Conservation (phyloP, 2,888 invertebrate species). For the Chelonus formosanus region DNA sequence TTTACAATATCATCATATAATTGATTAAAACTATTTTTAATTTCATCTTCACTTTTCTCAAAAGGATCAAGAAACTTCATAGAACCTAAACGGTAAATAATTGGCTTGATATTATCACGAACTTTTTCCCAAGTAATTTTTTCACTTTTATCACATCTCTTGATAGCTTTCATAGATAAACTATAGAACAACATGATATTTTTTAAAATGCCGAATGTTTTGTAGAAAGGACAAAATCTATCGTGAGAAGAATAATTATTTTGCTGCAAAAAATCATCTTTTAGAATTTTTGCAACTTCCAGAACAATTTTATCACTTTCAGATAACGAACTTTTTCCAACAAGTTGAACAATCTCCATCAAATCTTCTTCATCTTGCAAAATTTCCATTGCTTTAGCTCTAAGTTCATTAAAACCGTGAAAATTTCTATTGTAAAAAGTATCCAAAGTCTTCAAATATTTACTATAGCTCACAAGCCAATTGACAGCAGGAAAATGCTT, state of each 20-base stretch:
- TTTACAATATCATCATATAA: conserved; percentile 93
- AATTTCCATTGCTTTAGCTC: conserved; percentile 91
- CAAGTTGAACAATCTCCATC: conserved; percentile 97
- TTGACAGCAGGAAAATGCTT: conserved; percentile 99
- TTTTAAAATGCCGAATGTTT: conserved; percentile 96
- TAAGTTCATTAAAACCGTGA: conserved; percentile 90
- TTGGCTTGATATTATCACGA: conserved; percentile 90
- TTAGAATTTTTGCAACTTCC: conserved; percentile 93
- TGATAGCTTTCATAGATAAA: conserved; percentile 92
- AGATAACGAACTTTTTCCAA: conserved; percentile 95
- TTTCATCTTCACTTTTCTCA: conserved; percentile 94
- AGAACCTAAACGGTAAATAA: conserved; percentile 92
- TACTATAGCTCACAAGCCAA: conserved; percentile 94
- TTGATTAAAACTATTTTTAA: conserved; percentile 93
- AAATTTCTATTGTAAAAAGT: conserved; percentile 98
- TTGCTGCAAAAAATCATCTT: conserved; percentile 99
- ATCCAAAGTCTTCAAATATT: conserved; percentile 95
- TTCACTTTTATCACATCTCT: conserved; percentile 93
- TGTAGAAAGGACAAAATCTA: conserved; percentile 98
- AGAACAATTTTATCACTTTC: conserved; percentile 97
- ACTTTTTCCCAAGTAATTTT: conserved; percentile 96
- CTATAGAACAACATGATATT: conserved; percentile 98
- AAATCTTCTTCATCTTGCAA: conserved; percentile 97
- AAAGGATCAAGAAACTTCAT: conserved; percentile 99
- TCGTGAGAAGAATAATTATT: conserved; percentile 91